phyloP scores from a whole-genome alignment of 2,797 vertebrate genomes.

The Alosa sapidissima region DNA sequence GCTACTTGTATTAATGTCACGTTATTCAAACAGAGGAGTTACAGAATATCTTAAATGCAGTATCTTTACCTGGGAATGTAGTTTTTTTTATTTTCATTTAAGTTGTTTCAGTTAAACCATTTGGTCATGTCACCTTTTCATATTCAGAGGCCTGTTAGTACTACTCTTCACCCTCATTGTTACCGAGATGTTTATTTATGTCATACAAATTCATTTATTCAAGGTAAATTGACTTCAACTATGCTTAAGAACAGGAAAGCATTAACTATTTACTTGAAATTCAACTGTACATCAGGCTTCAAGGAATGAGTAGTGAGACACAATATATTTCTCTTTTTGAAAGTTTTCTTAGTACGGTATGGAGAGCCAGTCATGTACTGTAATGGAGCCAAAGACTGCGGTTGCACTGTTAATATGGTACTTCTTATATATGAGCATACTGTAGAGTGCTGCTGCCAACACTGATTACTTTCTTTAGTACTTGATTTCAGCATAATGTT shows the following conservation, averaged over 20 bases:
- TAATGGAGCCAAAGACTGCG: neutral
- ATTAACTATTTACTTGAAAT: neutral
- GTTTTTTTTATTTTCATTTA: neutral
- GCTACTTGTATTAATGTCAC: neutral
- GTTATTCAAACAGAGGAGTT: neutral
- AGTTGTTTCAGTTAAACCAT: neutral
- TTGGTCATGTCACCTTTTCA: neutral
- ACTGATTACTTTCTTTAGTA: neutral
- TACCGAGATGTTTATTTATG: neutral
- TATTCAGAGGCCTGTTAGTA: neutral
- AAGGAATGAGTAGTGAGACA: neutral
- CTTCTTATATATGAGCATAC: neutral
- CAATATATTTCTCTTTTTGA: neutral
- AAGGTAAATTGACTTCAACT: neutral
- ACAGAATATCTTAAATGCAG: neutral
- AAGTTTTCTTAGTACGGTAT: neutral
- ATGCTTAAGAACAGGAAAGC: neutral
- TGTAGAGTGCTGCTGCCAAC: neutral
- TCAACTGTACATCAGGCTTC: neutral
- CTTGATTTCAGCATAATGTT: slow-evolving; percentile 6
- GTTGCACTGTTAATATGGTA: slow-evolving; percentile 13
- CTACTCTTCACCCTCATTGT: neutral
- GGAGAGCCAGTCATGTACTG: neutral
- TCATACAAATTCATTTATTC: neutral
- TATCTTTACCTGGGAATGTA: neutral